phyloP scores from a whole-genome alignment of 2,113 vertebrate genomes.

The Procapra przewalskii region DNA sequence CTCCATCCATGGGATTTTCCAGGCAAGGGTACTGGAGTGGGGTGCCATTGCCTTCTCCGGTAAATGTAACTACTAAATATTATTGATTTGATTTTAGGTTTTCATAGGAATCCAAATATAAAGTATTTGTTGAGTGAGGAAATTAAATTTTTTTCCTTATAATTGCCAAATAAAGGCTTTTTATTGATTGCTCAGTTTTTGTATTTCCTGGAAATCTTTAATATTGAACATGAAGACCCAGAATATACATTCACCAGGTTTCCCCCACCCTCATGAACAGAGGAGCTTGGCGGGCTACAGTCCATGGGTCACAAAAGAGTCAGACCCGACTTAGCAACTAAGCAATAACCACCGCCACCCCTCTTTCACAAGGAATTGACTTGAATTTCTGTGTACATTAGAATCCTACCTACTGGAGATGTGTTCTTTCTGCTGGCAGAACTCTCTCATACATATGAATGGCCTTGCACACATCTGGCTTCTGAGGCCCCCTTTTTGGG shows the following conservation, averaged over 20 bases:
- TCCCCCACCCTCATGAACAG: not conserved
- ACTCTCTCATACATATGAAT: not conserved
- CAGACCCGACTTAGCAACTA: not conserved
- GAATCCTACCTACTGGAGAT: not conserved
- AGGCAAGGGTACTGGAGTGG: no score
- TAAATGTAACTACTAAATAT: not conserved
- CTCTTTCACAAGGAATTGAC: not conserved
- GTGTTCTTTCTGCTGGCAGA: not conserved
- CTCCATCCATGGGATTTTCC: no score
- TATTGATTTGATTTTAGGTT: not conserved
- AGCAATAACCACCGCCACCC: not conserved
- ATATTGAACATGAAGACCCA: not conserved
- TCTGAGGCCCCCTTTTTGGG: not conserved
- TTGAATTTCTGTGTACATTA: not conserved
- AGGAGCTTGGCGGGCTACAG: not conserved
- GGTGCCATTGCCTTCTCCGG: no score
- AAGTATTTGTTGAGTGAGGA: not conserved
- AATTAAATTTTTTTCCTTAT: conserved; percentile 1
- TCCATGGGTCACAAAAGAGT: not conserved
- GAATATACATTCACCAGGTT: not conserved
- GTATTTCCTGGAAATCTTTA: not conserved
- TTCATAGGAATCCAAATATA: conserved; percentile 7
- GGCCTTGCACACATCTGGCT: not conserved
- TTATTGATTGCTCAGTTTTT: not conserved
- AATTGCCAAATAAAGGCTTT: not conserved